Percentiles rank a stretch among this genome's conserved stretches.
These are phyloP conservation scores for Physeter macrocephalus DNA, from an alignment of 2,113 vertebrate species.

Conservation along the genomic window DNA sequence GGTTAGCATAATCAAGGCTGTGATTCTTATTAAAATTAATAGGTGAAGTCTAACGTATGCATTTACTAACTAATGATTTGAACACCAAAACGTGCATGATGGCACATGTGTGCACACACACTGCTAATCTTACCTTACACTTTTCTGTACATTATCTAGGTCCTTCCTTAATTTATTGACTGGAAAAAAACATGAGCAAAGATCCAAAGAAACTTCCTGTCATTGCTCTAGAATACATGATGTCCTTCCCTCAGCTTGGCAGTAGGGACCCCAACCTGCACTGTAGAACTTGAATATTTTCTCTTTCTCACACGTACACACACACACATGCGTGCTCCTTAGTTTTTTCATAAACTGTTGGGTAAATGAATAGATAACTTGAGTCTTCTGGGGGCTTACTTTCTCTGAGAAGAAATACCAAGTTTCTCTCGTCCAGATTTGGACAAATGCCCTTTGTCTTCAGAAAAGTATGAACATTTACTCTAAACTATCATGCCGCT, in stretches of 20 bases:
- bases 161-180: background rate
- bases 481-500: background rate
- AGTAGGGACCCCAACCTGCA: background rate
- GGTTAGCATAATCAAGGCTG: background rate
- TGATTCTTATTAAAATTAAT: slow-evolving; percentile 9
- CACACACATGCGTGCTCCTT: background rate
- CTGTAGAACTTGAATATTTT: background rate
- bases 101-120: background rate
- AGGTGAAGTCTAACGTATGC: background rate
- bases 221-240: background rate
- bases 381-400: background rate
- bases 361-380: background rate
- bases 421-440: background rate
- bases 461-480: background rate
- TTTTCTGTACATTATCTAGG: background rate
- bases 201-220: background rate
- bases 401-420: background rate
- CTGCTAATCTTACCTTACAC: background rate
- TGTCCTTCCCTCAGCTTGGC: background rate
- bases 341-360: background rate
- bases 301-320: background rate
- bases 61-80: background rate
- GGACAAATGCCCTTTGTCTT: slow-evolving; percentile 18
- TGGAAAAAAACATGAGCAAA: background rate
- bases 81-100: background rate